Evolutionary conservation across 2,888 invertebrate genomes (phyloP), one percentile per base, ranked within the genome.

Genomic region (Sepiola atlantica): DNA sequence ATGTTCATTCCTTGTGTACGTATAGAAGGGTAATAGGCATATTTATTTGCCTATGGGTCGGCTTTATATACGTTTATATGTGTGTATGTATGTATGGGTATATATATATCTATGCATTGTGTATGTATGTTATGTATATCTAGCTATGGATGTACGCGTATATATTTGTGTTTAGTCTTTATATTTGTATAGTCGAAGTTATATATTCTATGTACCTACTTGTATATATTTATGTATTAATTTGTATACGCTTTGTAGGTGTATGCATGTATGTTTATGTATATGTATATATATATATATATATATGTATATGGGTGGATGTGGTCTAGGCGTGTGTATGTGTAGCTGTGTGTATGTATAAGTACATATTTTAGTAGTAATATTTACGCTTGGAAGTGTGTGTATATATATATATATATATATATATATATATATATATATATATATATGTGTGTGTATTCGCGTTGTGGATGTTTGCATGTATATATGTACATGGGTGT

Each of bases 71-170:
- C 32, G 32, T 90, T n/a, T 90, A 90, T 90, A 90, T 90, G 18
- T 90, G 32, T 90, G 32, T 90, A 90, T 90, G 32, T 90, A 90
- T 90, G 32, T 90, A 12, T 90, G 32, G 28, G 8, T 18, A 90
- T 90, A 90, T 90, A 90, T 90, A 90, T 90, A 90, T 90, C 28
- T 90, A 90, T 90, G n/a, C n/a, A n/a, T n/a, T n/a, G n/a, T n/a
- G n/a, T n/a, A n/a, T n/a, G n/a, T n/a, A n/a, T n/a, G n/a, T n/a
- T n/a, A n/a, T n/a, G n/a, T n/a, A n/a, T n/a, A n/a, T n/a, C n/a
- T n/a, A n/a, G n/a, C n/a, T n/a, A n/a, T n/a, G n/a, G n/a, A n/a
- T n/a, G n/a, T n/a, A n/a, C n/a, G n/a, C n/a, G n/a, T n/a, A n/a
- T n/a, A n/a, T n/a, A n/a, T n/a, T n/a, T n/a, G n/a, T n/a, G n/a